These are phyloP conservation scores for Argyra leucocephala DNA, from an alignment of 2,888 invertebrate genomes.

Conservation along the genomic window DNA sequence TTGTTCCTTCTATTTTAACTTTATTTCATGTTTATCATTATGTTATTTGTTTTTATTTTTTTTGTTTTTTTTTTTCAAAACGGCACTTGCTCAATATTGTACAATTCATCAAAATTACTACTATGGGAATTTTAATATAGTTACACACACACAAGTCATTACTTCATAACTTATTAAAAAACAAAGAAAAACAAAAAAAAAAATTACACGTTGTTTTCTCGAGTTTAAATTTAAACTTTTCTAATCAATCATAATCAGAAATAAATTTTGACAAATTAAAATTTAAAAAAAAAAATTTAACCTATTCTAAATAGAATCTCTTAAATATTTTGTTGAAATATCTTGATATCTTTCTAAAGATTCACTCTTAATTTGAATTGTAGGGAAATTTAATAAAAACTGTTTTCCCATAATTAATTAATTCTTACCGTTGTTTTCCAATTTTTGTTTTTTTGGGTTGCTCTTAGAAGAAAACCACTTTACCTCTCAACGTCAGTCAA, in stretches of 20 bases:
- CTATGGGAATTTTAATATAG: no score
- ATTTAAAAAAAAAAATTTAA: background rate
- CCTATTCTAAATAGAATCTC: background rate
- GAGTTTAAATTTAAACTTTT: background rate
- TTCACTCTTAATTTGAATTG: background rate
- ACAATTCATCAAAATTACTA: no score
- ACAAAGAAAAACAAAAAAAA: no score
- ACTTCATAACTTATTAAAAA: no score
- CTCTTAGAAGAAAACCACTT: no score
- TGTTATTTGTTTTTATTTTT: no score
- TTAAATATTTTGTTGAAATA: conserved; percentile 6
- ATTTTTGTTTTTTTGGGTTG: background rate
- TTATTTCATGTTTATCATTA: no score
- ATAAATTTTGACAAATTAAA: background rate
- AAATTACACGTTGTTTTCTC: background rate
- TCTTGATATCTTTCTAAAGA: background rate
- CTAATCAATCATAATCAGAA: background rate
- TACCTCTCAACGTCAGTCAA: background rate
- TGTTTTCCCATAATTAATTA: background rate
- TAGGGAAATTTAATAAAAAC: background rate
- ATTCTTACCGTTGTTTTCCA: background rate
- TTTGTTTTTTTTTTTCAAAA: no score
- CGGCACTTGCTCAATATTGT: no score
- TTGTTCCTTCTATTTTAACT: no score
- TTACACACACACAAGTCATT: no score